Evolutionary conservation across 2,888 invertebrate genomes (phyloP).

Genomic region (Mimachlamys varia): DNA sequence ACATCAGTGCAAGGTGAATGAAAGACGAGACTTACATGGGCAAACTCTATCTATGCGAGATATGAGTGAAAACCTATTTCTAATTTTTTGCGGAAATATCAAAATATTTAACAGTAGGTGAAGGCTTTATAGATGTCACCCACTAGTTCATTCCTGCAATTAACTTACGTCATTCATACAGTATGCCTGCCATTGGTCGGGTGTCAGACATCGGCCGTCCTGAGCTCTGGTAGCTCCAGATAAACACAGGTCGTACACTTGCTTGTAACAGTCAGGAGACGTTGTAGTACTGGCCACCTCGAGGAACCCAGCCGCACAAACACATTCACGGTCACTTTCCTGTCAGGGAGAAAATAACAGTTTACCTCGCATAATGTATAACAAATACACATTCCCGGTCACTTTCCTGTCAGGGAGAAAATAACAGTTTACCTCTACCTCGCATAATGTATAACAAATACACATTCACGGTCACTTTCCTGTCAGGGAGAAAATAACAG

Average conservation of each 20-base stretch:
- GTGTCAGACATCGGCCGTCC: slow-evolving; percentile 70
- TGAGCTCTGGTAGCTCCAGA: slow-evolving; percentile 68
- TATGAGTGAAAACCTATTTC: too few species aligned
- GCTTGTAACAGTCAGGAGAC: slow-evolving; percentile 71
- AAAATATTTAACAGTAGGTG: too few species aligned
- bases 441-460: neutral
- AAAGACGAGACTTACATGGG: too few species aligned
- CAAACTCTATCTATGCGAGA: too few species aligned
- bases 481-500: too few species aligned
- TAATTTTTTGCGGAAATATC: too few species aligned
- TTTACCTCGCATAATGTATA: too few species aligned
- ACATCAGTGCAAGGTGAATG: too few species aligned
- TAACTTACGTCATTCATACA: slow-evolving; percentile 70
- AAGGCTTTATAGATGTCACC: too few species aligned
- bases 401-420: neutral
- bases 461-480: too few species aligned
- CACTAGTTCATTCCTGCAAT: too few species aligned
- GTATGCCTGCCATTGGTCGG: slow-evolving; percentile 66
- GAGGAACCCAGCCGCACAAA: slow-evolving; percentile 75
- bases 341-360: slow-evolving; percentile 47
- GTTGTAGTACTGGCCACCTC: slow-evolving; percentile 55
- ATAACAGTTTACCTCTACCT: neutral
- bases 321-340: slow-evolving; percentile 76
- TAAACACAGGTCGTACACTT: slow-evolving; percentile 73
- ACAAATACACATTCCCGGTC: neutral